These are phyloP conservation scores for Siniperca chuatsi DNA, from an alignment of 2,113 vertebrate genomes.

Conservation along the genomic window DNA sequence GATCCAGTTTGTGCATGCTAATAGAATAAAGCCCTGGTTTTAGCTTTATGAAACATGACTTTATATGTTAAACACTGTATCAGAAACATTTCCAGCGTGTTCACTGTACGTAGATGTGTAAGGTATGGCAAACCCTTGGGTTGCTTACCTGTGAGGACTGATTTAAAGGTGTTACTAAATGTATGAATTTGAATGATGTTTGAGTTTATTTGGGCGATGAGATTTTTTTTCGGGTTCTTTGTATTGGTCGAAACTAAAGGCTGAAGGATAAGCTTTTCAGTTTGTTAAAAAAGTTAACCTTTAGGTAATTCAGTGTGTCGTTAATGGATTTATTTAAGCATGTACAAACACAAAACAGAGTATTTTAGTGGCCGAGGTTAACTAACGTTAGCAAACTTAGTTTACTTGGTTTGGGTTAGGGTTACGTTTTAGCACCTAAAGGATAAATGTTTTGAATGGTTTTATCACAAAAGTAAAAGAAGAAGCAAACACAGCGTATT, in stretches of 20 bases:
- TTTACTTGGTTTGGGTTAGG: background rate
- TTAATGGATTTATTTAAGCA: background rate
- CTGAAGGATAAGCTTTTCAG: background rate
- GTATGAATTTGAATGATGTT: background rate
- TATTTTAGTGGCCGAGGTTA: background rate
- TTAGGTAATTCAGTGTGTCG: background rate
- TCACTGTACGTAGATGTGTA: background rate
- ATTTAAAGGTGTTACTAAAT: background rate
- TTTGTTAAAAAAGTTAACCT: background rate
- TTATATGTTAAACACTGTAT: background rate
- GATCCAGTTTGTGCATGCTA: conserved; percentile 29
- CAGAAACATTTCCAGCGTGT: background rate
- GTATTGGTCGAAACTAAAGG: background rate
- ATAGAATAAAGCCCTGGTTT: background rate
- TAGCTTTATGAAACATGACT: background rate
- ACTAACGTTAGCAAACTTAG: background rate
- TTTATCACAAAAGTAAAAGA: no score
- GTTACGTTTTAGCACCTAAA: background rate
- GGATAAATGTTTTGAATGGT: no score
- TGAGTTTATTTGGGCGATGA: background rate
- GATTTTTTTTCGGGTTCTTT: background rate
- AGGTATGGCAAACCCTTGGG: background rate
- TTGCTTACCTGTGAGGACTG: background rate
- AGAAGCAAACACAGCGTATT: background rate
- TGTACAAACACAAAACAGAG: no score